Conservation (phyloP, 2,888 invertebrate species). For the Tricholauxania praeusta region DNA sequence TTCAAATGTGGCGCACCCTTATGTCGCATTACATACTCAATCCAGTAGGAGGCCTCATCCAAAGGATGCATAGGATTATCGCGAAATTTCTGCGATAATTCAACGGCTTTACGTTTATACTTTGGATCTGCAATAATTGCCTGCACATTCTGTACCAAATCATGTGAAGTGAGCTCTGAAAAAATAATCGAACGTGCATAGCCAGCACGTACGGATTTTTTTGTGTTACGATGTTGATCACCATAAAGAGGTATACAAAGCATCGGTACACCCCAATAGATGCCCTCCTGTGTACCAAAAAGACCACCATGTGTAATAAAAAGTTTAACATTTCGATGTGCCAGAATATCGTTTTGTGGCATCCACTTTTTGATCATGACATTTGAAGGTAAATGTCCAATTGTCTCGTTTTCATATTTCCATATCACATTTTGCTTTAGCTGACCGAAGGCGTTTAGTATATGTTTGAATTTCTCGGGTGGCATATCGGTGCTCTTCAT, state of each 20-base stretch:
- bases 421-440: slow-evolving; percentile 70
- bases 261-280: slow-evolving; percentile 68
- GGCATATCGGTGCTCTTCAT: slow-evolving; percentile 68
- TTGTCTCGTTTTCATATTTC: slow-evolving; percentile 69
- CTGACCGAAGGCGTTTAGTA: slow-evolving; percentile 67
- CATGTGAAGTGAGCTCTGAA: slow-evolving; percentile 61
- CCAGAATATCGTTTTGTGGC: slow-evolving; percentile 70
- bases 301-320: slow-evolving; percentile 69
- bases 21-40: slow-evolving; percentile 71
- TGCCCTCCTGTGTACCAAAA: slow-evolving; percentile 68
- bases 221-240: slow-evolving; percentile 68
- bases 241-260: slow-evolving; percentile 68
- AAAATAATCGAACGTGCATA: slow-evolving; percentile 65
- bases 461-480: slow-evolving; percentile 60
- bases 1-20: slow-evolving; percentile 66
- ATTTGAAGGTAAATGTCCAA: slow-evolving; percentile 66
- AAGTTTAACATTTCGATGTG: slow-evolving; percentile 67
- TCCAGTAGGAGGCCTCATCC: slow-evolving; percentile 73
- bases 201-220: slow-evolving; percentile 64
- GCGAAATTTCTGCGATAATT: slow-evolving; percentile 69
- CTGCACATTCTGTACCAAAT: slow-evolving; percentile 62
- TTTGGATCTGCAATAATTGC: slow-evolving; percentile 62
- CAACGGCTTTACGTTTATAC: slow-evolving; percentile 66
- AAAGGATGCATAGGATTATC: slow-evolving; percentile 72
- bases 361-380: slow-evolving; percentile 70